Evolutionary conservation across 2,888 invertebrate genomes (phyloP), one percentile per base, ranked within the genome.

Genomic region (Sympetrum striolatum): DNA sequence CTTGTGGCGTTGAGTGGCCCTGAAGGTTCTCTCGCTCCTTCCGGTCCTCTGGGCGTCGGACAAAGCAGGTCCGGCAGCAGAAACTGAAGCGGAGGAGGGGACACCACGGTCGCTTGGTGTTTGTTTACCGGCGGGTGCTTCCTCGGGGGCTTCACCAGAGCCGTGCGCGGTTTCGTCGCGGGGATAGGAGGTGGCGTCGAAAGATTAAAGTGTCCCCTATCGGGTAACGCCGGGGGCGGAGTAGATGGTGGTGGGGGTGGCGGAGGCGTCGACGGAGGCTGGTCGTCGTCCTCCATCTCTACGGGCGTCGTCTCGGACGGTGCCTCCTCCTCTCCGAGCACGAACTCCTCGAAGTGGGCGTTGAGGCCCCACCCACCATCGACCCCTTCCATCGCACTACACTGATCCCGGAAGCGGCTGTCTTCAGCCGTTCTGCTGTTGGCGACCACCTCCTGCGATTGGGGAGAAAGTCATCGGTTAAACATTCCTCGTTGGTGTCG

Each of bases 261-360:
- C 4, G 82, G 82, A 18, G 82, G 82, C 31, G 82, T 53, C 6
- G 82, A 58, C 2, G 82, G 82, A 53, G 82, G 58, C 18, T 53
- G 35, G 18, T 53, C 53, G 1, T 91, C 91, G 22, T 91, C 91
- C 58, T 92, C 92, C 44, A 91, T 91, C 35, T 91, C 90, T 37
- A 91, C 91, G 90, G 91, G 35, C 90, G 86, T 53, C 95, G 95
- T 15, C 3, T n/a, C 73, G 18, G 58, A 86, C 18, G 81, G 2
- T 0, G 53, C 53, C 93, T 97, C 96, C 93, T 95, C 96, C 90
- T 97, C 97, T 93, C 97, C 97, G 92, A 97, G 94, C 93, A 96
- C 96, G 93, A 97, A 97, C 93, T 97, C 97, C 93, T 97, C 97
- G 93, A 97, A 97, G 93, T 97, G 97, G 93, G 97, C 96, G 91